A percentile compares a stretch with the other conserved stretches of the same genome.
phyloP scores from a whole-genome alignment of 2,888 invertebrate genomes.

The Sinotaia quadrata region DNA sequence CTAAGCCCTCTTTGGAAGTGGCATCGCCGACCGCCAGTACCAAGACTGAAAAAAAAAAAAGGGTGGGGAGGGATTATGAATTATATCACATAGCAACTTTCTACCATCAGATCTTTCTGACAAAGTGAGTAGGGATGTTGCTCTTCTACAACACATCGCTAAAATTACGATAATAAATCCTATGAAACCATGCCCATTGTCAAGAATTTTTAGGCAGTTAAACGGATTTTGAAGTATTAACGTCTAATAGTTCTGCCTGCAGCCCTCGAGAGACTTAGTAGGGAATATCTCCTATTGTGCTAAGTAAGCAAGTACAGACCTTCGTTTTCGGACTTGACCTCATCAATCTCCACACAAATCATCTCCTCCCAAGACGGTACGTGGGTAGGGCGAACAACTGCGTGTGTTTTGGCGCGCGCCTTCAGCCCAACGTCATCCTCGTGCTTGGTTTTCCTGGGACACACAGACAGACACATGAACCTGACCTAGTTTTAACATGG shows the following conservation, averaged over 20 bases:
- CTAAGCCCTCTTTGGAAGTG: constrained; percentile 51
- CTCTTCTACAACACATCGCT: no score
- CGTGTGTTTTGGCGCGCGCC: constrained; percentile 49
- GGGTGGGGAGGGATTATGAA: not conserved
- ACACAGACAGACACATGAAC: no score
- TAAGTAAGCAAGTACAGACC: no score
- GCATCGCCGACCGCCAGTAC: constrained; percentile 62
- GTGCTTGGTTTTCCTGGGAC: constrained; percentile 56
- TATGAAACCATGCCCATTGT: no score
- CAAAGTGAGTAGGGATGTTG: no score
- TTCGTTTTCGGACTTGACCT: constrained; percentile 50
- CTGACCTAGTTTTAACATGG: no score
- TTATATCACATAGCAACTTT: not conserved
- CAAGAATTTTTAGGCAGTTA: no score
- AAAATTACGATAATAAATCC: no score
- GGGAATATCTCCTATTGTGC: no score
- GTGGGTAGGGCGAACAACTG: constrained; percentile 54
- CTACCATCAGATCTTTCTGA: not conserved
- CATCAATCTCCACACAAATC: constrained; percentile 53
- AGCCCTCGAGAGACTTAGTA: no score
- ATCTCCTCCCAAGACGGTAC: constrained; percentile 66
- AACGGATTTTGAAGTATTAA: no score
- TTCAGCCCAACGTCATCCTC: constrained; percentile 46
- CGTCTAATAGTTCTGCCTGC: no score
- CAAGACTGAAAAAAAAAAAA: constrained; percentile 43